Evolutionary conservation across 2,888 invertebrate genomes (phyloP).

Genomic region (Tetranychus piercei): DNA sequence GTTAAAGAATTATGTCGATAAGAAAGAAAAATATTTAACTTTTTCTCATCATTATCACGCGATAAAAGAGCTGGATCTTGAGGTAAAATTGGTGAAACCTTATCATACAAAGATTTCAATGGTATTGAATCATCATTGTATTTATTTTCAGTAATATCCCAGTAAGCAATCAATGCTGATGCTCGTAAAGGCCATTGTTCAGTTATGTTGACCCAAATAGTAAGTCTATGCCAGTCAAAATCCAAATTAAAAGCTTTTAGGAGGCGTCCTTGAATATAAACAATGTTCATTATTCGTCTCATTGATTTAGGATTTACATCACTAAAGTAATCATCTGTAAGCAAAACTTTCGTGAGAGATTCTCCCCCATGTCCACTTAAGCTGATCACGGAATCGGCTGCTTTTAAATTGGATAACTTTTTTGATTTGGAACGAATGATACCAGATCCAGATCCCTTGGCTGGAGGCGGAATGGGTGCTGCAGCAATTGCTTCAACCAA

Average conservation of each 20-base stretch:
- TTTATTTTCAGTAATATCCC: slow-evolving; percentile 67
- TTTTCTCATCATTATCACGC: slow-evolving; percentile 79
- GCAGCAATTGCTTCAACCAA: slow-evolving; percentile 11
- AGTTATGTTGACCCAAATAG: slow-evolving; percentile 93
- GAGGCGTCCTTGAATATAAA: slow-evolving; percentile 69
- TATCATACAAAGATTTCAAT: slow-evolving; percentile 75
- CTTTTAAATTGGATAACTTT: background rate
- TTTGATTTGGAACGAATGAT: background rate
- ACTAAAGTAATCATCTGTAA: slow-evolving; percentile 95
- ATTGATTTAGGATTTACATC: slow-evolving; percentile 95
- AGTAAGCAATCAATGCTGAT: slow-evolving; percentile 89
- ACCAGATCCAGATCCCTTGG: background rate
- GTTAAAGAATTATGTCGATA: slow-evolving; percentile 67
- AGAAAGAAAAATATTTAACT: slow-evolving; percentile 75
- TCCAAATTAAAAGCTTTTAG: slow-evolving; percentile 96
- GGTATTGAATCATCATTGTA: slow-evolving; percentile 61
- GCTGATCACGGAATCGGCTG: slow-evolving; percentile 9
- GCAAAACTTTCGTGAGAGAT: slow-evolving; percentile 51
- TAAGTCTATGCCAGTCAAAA: slow-evolving; percentile 94
- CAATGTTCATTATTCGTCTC: slow-evolving; percentile 86
- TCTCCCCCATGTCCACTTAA: slow-evolving; percentile 4
- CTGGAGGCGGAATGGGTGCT: background rate
- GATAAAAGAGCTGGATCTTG: background rate
- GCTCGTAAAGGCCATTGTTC: slow-evolving; percentile 98
- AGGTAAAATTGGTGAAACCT: slow-evolving; percentile 31